A percentile compares a stretch with the other conserved stretches of the same genome.
These are phyloP conservation scores for Chunga burmeisteri DNA, from an alignment of 2,113 vertebrate species.

Conservation along the genomic window DNA sequence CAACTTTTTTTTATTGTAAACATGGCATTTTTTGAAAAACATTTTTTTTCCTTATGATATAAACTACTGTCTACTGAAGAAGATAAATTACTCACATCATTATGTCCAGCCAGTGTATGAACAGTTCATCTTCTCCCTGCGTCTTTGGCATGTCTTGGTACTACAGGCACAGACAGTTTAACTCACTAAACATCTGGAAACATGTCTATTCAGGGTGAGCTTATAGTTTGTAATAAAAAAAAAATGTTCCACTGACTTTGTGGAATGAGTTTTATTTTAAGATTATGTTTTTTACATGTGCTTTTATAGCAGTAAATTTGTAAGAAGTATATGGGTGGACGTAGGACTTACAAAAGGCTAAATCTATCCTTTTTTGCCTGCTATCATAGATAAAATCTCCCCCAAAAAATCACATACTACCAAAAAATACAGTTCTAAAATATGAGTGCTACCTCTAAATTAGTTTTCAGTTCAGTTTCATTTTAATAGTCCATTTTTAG, in stretches of 20 bases:
- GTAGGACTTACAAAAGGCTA: background rate
- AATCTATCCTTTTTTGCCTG: background rate
- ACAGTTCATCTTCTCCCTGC: background rate
- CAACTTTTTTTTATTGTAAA: background rate
- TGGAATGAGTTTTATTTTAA: slow-evolving; percentile 63
- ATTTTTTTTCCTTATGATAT: background rate
- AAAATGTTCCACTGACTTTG: slow-evolving; percentile 52
- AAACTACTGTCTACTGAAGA: background rate
- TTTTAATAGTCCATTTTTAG: background rate
- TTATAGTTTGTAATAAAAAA: slow-evolving; percentile 37
- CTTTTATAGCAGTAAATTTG: slow-evolving; percentile 30
- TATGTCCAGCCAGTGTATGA: background rate
- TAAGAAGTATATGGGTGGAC: slow-evolving; percentile 8
- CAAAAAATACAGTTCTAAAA: background rate
- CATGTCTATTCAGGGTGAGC: slow-evolving; percentile 1
- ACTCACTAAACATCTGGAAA: slow-evolving; percentile 61
- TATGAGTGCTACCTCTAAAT: background rate
- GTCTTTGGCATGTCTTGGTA: slow-evolving; percentile 22
- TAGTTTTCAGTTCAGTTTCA: background rate
- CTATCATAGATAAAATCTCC: background rate
- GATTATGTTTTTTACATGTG: slow-evolving; percentile 54
- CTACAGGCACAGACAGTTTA: background rate
- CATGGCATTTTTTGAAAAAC: background rate
- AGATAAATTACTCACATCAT: background rate
- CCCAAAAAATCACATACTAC: background rate